Evolutionary conservation across 2,888 invertebrate genomes (phyloP), one percentile per base, ranked within the genome.

Genomic region (Ectropis crepuscularia): DNA sequence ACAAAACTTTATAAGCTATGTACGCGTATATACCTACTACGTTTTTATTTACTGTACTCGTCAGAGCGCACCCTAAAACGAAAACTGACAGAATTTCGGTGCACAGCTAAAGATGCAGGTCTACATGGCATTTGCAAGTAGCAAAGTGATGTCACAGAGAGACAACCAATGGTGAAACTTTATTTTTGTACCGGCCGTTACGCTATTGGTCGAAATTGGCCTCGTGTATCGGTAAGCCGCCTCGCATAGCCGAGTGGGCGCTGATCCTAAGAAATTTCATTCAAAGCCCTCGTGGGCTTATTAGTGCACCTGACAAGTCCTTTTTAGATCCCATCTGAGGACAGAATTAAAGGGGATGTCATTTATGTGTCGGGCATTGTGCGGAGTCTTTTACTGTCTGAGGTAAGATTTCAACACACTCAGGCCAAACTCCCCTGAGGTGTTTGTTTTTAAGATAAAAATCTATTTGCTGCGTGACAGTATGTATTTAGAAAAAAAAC

Each of bases 331-430:
- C 51, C 53, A 55, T 53, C 60, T 72, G 71, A 71, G 71, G 75
- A 74, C 77, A 67, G 71, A 78, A 84, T 83, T 79, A 82, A 74
- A 74, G 80, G 84, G 78, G 70, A 74, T 73, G 84, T 83, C 81
- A 80, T 74, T 74, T 68, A 66, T 71, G 69, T 78, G 77, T 77
- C 78, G 74, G 73, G 45, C 45, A 53, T 65, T 63, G 16, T 28
- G 36, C 49, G 16, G 36, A 43, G 71, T 74, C 76, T 77, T 80
- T 78, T 70, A 51, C n/a, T 47, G 61, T 67, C 51, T 41, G 45
- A 53, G 59, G 58, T 62, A 43, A 39, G 45, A 45, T 69, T 66
- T 46, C 51, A 46, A 36, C 46, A 45, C 45, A 28, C 6, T 41
- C 11, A 10, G 11, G 9, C 5, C 8, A 16, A 61, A 45, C 16